Conservation (phyloP, 2,113 vertebrate species). For the Malurus melanocephalus region DNA sequence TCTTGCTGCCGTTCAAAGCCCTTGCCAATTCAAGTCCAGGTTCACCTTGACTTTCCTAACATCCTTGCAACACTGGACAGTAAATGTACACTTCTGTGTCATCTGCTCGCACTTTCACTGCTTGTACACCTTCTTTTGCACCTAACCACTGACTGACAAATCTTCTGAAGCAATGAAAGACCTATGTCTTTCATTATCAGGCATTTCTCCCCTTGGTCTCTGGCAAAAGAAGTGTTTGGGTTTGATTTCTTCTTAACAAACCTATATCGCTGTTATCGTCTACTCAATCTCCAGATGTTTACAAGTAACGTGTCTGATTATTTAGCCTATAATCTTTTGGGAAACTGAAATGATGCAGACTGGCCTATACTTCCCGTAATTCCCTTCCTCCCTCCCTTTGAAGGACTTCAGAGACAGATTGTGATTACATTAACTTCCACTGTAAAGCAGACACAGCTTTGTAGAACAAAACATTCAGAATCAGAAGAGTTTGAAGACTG, state of each 20-base stretch:
- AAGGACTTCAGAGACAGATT: background rate
- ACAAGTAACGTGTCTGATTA: background rate
- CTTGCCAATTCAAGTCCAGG: background rate
- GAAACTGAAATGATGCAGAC: background rate
- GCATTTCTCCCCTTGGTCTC: rapidly evolving
- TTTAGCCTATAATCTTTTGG: background rate
- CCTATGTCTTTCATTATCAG: background rate
- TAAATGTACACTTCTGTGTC: background rate
- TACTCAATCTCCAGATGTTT: background rate
- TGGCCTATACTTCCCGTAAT: background rate
- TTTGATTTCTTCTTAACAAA: background rate
- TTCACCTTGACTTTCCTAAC: background rate
- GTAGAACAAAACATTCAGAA: background rate
- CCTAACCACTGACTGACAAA: background rate
- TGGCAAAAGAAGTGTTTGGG: background rate
- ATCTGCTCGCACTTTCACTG: background rate
- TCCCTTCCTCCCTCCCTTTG: background rate
- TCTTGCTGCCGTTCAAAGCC: background rate
- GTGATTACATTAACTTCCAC: background rate
- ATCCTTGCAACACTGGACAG: background rate
- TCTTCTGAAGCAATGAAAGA: background rate
- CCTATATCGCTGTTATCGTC: background rate
- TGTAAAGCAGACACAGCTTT: background rate
- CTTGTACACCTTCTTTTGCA: background rate
- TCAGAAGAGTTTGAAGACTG: background rate